These are phyloP conservation scores for Canis aureus DNA, from an alignment of 2,113 vertebrate species.

Conservation along the genomic window DNA sequence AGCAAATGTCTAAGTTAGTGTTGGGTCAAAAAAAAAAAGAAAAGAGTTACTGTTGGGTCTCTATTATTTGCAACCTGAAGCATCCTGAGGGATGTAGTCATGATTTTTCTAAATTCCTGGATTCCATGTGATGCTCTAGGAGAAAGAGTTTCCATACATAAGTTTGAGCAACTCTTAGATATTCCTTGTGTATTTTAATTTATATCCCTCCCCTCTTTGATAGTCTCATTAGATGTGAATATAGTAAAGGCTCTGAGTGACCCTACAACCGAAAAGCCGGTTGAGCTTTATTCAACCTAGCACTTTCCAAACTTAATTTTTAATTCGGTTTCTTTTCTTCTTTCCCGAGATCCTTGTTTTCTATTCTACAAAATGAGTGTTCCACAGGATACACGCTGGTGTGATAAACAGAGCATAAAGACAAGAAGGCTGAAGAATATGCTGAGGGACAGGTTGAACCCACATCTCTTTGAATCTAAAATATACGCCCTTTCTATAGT, in stretches of 20 bases:
- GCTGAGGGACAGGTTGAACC: background rate
- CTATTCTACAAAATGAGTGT: background rate
- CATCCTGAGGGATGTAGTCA: background rate
- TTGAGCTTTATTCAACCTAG: background rate
- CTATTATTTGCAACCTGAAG: background rate
- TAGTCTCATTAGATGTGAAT: background rate
- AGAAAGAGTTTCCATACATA: background rate
- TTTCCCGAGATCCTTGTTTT: background rate
- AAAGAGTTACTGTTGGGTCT: background rate
- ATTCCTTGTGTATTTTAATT: background rate
- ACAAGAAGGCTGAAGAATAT: background rate
- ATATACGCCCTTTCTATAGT: background rate
- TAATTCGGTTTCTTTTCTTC: background rate
- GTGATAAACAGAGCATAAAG: background rate
- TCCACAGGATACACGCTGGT: background rate
- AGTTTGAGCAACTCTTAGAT: background rate
- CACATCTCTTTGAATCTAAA: background rate
- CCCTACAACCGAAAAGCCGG: background rate
- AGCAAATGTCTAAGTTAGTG: conserved; percentile 11
- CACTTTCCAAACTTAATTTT: background rate
- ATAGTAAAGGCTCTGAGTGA: background rate
- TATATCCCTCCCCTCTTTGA: background rate
- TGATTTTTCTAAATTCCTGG: conserved; percentile 35
- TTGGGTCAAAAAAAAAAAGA: background rate
- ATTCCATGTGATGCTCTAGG: background rate